These are phyloP conservation scores for Aramus guarauna DNA, from an alignment of 2,113 vertebrate genomes.

Conservation along the genomic window DNA sequence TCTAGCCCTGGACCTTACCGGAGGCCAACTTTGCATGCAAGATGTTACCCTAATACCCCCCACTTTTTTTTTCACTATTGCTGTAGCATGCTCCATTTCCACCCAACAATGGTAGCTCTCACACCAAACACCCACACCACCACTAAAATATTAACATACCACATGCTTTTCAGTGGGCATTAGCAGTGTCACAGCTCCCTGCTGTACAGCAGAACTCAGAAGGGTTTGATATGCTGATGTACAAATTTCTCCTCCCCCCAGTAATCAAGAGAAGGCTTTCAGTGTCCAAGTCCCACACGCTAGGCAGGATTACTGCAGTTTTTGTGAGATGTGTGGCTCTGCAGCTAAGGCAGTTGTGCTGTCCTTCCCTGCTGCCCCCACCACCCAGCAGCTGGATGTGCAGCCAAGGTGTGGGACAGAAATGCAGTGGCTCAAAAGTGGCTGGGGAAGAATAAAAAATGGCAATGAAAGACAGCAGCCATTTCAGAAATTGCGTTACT, in stretches of 20 bases:
- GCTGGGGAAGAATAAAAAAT: background rate
- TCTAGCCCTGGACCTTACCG: rapidly evolving
- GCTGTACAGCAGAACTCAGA: background rate
- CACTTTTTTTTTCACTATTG: background rate
- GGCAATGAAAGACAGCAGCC: background rate
- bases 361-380: background rate
- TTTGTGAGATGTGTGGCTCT: background rate
- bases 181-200: background rate
- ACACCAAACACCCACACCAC: background rate
- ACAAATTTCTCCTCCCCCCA: rapidly evolving
- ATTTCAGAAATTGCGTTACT: background rate
- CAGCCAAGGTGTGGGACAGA: background rate
- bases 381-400: background rate
- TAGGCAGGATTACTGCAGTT: background rate
- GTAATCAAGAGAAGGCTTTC: background rate
- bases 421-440: background rate
- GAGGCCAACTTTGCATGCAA: background rate
- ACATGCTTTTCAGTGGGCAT: background rate
- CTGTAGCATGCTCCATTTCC: background rate
- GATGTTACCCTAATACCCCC: background rate
- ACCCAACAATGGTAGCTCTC: background rate
- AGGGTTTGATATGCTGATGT: background rate
- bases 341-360: background rate
- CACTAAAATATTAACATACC: background rate
- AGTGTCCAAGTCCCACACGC: rapidly evolving